Base-by-base conservation (phyloP, 2,888 invertebrate species). In the Phyllotreta cruciferae region DNA sequence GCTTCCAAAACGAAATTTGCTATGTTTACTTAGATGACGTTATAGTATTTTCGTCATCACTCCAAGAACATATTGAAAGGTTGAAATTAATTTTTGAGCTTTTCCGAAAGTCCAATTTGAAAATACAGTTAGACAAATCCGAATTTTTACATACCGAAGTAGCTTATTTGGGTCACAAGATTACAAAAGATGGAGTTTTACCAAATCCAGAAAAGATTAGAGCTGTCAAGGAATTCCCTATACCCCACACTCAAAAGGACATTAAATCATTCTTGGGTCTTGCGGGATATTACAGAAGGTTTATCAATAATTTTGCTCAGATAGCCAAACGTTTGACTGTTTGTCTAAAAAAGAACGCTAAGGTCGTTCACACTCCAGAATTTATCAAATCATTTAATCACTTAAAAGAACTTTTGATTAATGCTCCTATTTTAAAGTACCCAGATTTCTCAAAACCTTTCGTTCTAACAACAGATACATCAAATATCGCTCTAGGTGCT, bases 401-500 rank as follows among this genome's bases (percentile, higher is more conserved):
- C 24, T 55, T 56, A 1, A 66, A 64, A 54, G 35, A 56, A 14
- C 36, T 66, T 2, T 39, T 69, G n/a, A 60, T 39, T 5, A 57
- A 54, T 37, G 55, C 39, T 38, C 63, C 66, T 5, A 77, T 64
- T 75, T 74, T 64, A 42, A 24, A 24, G 4, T 24, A 24, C 24
- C 24, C 24, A 24, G 24, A 24, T 24, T 24, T 24, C 24, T 24
- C 56, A 0, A 65, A 71, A 68, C 54, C 63, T 39, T 79, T 75
- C 60, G 72, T 62, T 60, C 57, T 75, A 8, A 74, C 73, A 4
- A 79, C 72, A 10, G 78, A 73, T 53, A 77, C 73, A 11, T 73
- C 68, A 24, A 74, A 71, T 38, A 70, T 64, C 55, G 76, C 73
- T 2, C 66, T 74, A 34, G 75, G 73, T 34, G 69, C 72, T 6